These are phyloP conservation scores for Philotrypesis tridentata DNA, from an alignment of 1,140 invertebrate species.

Conservation along the genomic window DNA sequence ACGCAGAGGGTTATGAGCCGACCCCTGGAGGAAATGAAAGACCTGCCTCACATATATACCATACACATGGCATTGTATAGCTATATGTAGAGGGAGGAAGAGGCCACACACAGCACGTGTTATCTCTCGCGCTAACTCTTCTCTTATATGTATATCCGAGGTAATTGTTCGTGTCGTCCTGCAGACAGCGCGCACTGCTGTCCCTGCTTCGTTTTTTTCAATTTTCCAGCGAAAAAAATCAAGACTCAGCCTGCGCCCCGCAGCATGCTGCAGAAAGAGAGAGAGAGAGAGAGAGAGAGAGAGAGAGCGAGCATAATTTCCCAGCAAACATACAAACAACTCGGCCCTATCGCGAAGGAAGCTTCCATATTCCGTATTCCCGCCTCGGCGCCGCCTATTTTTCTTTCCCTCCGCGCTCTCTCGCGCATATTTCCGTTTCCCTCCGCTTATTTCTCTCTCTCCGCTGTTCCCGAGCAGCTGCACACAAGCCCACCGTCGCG, in stretches of 20 bases:
- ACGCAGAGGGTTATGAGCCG: too few relatives aligned
- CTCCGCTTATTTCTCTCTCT: slow-evolving; percentile 39
- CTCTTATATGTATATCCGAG: not conserved
- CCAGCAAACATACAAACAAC: not conserved
- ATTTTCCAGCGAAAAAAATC: not conserved
- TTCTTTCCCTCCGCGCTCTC: slow-evolving; percentile 41
- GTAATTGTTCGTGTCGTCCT: not conserved
- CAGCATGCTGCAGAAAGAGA: slow-evolving; percentile 23
- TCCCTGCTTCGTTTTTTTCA: not conserved
- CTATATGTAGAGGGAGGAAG: too few relatives aligned
- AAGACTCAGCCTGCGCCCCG: not conserved
- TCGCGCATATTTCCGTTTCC: slow-evolving; percentile 42
- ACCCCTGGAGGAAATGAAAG: too few relatives aligned
- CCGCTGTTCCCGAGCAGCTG: slow-evolving; percentile 18
- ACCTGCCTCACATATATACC: not conserved
- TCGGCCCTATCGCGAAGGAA: not conserved
- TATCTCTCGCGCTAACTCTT: not conserved
- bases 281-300: slow-evolving; percentile 52
- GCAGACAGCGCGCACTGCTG: too few relatives aligned
- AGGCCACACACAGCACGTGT: slow-evolving; percentile 19
- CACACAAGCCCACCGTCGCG: too few relatives aligned
- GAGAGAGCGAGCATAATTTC: slow-evolving; percentile 49
- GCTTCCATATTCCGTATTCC: slow-evolving; percentile 16
- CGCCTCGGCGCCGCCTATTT: not conserved
- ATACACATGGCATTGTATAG: too few relatives aligned